Base-by-base conservation (phyloP, 2,113 vertebrate genomes). In the Chinchilla lanigera region DNA sequence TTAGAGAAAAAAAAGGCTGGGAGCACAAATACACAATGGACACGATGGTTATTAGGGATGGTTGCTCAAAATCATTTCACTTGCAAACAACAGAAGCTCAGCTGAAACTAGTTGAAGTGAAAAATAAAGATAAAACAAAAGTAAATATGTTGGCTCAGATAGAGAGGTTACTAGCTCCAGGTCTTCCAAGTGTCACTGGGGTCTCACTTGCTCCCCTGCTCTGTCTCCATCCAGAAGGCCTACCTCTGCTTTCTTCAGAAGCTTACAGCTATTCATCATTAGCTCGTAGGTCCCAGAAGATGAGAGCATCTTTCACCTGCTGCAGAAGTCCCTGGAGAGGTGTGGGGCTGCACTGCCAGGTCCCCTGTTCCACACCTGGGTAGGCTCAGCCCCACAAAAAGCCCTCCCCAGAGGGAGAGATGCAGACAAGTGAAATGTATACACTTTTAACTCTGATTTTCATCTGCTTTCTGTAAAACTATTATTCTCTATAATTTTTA, bases 1-100 rank as follows among this genome's bases (percentile, higher is more conserved):
- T 52, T 11, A 75, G 24, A 50, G 9, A 22, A 12, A 38, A 47
- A 52, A 92, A 47, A 50, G 14, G n/a, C 4, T 63, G 28, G 28
- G 41, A 71, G 8, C 13, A 44, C 26, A 78, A 52, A 73, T 33
- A 56, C 1, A 44, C 19, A 60, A 58, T 60, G 67, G n/a, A 86
- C 90, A 52, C 44, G n/a, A 1, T 38, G 61, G 0, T 54, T 85
- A 28, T 81, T 78, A 14, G 75, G 41, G 2, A 52, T 60, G 33
- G 2, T 47, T 81, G 5, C 38, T 78, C 58, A 65, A 69, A 83
- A 89, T 88, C 61, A 73, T 80, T 92, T 93, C 19, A 96, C 13
- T 95, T 95, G 69, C 22, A 73, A 90, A 9, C 2, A 90, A 9
- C 2, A 65, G 38, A 77, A 63, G 56, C 44, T 71, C 44, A 77